Evolutionary conservation across 2,113 vertebrate genomes (phyloP), one percentile per base, ranked within the genome.

Genomic region (Stictonetta naevosa): DNA sequence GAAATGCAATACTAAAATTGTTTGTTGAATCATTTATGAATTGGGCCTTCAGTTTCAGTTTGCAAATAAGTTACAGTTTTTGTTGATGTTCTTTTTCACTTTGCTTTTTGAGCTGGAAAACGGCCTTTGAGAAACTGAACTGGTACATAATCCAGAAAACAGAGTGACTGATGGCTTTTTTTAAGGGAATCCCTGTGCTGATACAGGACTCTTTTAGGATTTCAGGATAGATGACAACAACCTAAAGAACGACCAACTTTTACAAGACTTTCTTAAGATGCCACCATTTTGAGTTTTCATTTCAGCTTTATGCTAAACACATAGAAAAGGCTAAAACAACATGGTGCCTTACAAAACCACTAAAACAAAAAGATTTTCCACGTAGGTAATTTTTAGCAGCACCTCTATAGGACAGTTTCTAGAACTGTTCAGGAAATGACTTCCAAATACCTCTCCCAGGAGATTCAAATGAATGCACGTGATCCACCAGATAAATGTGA

Each of bases 21-120:
- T 97, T 97, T 97, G 97, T 96, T 97, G 96, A 97, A 97, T 97
- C 93, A 96, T 95, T 97, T 96, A 97, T 97, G 97, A 97, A 97
- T 92, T 76, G 89, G 76, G 78, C 78, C 83, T 96, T 97, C 93
- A 97, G 86, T 84, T 96, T 84, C 31, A 93, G 91, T 96, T 94
- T 95, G 96, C 91, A 97, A 97, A 86, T 86, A 91, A 92, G 81
- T 82, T 77, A 33, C 48, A 90, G 83, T 23, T 46, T 80, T 83
- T 66, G 81, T 18, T 92, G 81, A 87, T 82, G 88, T 79, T 83
- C 81, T 83, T 92, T 95, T 89, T 48, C 64, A 67, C 34, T 95
- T 75, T 75, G 86, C 53, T 78, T 83, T 94, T 91, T 92, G 79
- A 93, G 90, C 44, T 96, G 94, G 86, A 68, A 91, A 92, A 77